Evolutionary conservation across 2,797 vertebrate species (phyloP), one percentile per base, ranked within the genome.

Genomic region (Vipera ursinii): DNA sequence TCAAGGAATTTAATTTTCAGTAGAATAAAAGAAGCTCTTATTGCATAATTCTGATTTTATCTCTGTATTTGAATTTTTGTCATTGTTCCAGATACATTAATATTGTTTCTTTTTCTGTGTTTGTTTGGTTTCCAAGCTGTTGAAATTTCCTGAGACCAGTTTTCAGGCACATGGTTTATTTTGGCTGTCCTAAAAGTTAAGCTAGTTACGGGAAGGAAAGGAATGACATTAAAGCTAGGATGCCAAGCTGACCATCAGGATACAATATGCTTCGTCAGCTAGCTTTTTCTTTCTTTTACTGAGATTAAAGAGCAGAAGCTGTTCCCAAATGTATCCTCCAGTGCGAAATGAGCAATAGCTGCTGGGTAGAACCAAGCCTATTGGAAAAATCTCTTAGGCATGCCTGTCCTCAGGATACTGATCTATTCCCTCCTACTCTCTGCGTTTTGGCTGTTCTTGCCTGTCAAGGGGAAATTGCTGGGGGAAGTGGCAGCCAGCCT

Each of bases 201-300:
- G 92, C 87, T 91, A 88, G 82, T 4, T 0, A 69, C n/a, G 32
- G 20, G 91, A 17, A 60, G 87, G 14, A 13, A 73, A 56, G 20
- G 65, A 55, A 82, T 89, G 91, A 82, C 93, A 92, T 93, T 90
- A 91, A 93, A 93, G 65, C 22, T 88, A n/a, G 89, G 0, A 0
- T 93, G 94, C 92, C 93, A 95, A 53, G 22, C 87, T 93, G 32
- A 78, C 78, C 92, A 93, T 88, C 95, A 94, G 95, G 93, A 93
- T 94, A 92, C 86, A 91, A 92, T 94, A 26, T 24, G 3, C 86
- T 93, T 90, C 55, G 6, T 93, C 65, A 63, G 87, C 3, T 78
- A 93, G 87, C 3, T 90, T 13, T 60, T 93, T 90, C 87, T 92
- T 48, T 44, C 91, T 87, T 57, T 91, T 69, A 69, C 61, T 56